Evolutionary conservation across 1,140 invertebrate genomes (phyloP).

Genomic region (Lamellibrachia luymesi): DNA sequence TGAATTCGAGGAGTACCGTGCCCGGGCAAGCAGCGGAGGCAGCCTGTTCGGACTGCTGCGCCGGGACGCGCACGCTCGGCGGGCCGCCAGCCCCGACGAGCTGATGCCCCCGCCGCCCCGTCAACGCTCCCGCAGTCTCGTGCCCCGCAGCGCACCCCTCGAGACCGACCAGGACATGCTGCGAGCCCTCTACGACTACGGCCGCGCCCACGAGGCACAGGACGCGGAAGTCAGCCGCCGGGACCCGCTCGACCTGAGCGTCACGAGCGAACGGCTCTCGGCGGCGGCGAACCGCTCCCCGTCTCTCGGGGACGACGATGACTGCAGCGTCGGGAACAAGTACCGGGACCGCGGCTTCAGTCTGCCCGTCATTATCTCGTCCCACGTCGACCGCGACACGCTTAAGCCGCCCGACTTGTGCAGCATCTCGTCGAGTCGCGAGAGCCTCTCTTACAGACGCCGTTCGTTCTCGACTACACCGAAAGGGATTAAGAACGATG

Average conservation of each 20-base stretch:
- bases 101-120: conserved; percentile 1
- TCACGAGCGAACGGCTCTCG: background rate
- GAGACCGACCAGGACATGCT: conserved; percentile 26
- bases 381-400: background rate
- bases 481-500: conserved; percentile 25
- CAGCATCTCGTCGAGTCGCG: background rate
- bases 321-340: background rate
- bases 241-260: background rate
- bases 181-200: conserved; percentile 25
- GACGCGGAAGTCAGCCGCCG: background rate
- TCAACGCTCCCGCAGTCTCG: conserved; percentile 26
- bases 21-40: conserved; percentile 25
- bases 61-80: background rate
- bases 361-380: background rate
- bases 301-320: background rate
- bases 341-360: background rate
- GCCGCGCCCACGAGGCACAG: background rate
- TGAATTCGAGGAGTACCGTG: conserved; percentile 28
- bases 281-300: background rate
- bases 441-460: conserved; percentile 8
- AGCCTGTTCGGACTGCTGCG: conserved; percentile 28
- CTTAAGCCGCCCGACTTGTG: background rate
- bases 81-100: background rate
- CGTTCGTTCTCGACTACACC: conserved; percentile 25
- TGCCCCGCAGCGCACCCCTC: conserved; percentile 18